Evolutionary conservation across 2,113 vertebrate species (phyloP), one percentile per base, ranked within the genome.

Genomic region (Thermophis baileyi): DNA sequence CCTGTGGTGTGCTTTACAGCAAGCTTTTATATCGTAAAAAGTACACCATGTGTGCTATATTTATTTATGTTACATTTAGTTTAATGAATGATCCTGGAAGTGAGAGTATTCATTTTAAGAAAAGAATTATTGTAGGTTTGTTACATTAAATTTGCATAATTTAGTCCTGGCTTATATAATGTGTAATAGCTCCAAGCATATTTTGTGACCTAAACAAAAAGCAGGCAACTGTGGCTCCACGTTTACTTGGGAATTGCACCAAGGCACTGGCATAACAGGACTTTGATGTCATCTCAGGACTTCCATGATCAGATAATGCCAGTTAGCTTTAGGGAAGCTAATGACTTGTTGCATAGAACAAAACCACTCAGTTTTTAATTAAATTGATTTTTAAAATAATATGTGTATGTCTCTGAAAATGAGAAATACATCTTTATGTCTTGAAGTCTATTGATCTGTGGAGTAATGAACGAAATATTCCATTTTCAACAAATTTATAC

Each of bases 211-310:
- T 47, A n/a, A 40, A 53, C 22, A 74, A 60, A 60, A 86, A 89
- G 91, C 6, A 93, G 3, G 46, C 8, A 57, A n/a, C 63, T 53
- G 49, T 93, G 90, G 51, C 55, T 63, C 25, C 69, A 87, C 14
- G 10, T 0, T 0, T 88, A 92, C 51, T 44, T 89, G 60, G 51
- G 4, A 54, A 69, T 90, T 35, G 1, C 53, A 91, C 14, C n/a
- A 86, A 57, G 54, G 16, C 27, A 2, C 0, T 0, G 81, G 88
- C 95, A 50, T 57, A 2, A 0, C 0, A 12, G 20, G 22, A 16
- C 69, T 85, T 25, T 90, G 87, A 69, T 91, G 88, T 87, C 94
- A 57, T 94, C 35, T 89, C 35, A 46, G 35, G 16, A 14, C 63
- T 94, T 93, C 81, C 27, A 44, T 91, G 35, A 60, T 94, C 0